Evolutionary conservation across 2,797 vertebrate species (phyloP).

Genomic region (Prionace glauca): DNA sequence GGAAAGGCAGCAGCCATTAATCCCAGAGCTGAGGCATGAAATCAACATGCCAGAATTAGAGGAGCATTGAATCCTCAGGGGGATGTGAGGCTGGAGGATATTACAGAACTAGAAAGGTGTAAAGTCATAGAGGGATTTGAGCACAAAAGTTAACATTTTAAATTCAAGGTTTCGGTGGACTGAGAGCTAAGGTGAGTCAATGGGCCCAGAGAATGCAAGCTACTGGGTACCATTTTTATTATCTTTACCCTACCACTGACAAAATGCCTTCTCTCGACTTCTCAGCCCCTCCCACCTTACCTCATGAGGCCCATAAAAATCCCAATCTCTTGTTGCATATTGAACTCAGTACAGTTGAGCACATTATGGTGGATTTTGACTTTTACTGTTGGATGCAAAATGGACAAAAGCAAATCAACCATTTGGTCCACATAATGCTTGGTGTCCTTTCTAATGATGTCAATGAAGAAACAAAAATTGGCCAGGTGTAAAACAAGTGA

Average conservation of each 20-base stretch:
- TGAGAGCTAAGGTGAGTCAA: background rate
- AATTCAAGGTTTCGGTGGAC: background rate
- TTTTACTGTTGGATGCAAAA: background rate
- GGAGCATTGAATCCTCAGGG: background rate
- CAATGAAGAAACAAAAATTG: background rate
- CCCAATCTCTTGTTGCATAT: background rate
- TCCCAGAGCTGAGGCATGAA: background rate
- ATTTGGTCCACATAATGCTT: background rate
- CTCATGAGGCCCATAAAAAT: background rate
- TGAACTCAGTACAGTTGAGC: background rate
- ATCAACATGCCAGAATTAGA: background rate
- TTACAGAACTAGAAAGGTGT: background rate
- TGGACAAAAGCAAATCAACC: background rate
- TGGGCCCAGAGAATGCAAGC: background rate
- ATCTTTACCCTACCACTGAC: background rate
- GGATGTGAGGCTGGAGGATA: background rate
- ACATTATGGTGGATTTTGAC: background rate
- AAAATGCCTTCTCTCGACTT: background rate
- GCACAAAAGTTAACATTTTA: background rate
- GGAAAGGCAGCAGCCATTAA: background rate
- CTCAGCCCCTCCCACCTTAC: background rate
- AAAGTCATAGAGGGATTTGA: background rate
- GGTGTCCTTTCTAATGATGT: background rate
- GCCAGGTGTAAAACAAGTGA: background rate
- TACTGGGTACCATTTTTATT: background rate